Evolutionary conservation across 2,797 vertebrate genomes (phyloP), one percentile per base, ranked within the genome.

Genomic region (Antrozous pallidus): DNA sequence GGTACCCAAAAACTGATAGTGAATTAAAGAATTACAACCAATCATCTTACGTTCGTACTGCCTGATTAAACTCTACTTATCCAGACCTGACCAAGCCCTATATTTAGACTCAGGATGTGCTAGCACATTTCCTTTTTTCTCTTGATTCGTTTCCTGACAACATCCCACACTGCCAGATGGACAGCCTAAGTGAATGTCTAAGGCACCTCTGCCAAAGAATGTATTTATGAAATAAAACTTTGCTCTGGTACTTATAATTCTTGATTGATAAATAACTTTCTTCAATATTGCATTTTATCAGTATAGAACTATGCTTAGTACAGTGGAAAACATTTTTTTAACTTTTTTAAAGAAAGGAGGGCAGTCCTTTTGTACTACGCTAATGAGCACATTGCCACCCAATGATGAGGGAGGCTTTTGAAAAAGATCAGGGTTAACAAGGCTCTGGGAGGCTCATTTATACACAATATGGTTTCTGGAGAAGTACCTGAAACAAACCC

Each of bases 121-220:
- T 0, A 63, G 0, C 61, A 67, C 26, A 91, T 40, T 94, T 96
- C 88, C 82, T 31, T 83, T 90, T 90, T 84, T 73, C 70, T 93
- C 56, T 87, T 79, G 65, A 83, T 92, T 95, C 82, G 90, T 87
- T 94, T 96, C 94, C 93, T 95, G 88, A 77, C 87, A 92, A 40
- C 67, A 91, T 54, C 86, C 47, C 96, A 93, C 86, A 78, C 26
- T 77, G 75, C 77, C 93, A 96, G 91, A 93, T 91, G 83, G 71
- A 92, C 67, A 81, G 12, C 22, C 20, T 65, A 79, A 90, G 16
- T 49, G 49, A 90, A 69, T 40, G 54, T 63, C 81, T 94, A 45
- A 88, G 49, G 69, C 88, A 92, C 70, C 79, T 92, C 82, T 90
- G 95, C 79, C 31, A 78, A 91, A 94, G 78, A 87, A 78, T n/a